These are phyloP conservation scores for Folsomia candida DNA, from an alignment of 2,888 invertebrate genomes.

Conservation along the genomic window DNA sequence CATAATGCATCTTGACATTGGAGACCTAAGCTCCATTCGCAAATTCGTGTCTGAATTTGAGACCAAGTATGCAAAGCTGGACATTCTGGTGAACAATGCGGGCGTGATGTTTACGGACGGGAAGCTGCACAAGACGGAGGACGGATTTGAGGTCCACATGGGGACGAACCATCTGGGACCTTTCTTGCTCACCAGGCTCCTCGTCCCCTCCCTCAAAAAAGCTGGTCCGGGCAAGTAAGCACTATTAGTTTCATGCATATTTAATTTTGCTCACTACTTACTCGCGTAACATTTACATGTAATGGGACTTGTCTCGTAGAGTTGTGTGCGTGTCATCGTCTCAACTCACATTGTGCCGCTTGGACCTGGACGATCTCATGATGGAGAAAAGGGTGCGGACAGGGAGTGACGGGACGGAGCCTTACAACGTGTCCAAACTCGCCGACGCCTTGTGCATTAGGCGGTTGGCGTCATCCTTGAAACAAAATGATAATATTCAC, in stretches of 20 bases:
- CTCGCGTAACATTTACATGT: neutral
- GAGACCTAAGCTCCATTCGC: constrained; percentile 54
- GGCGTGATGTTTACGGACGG: constrained; percentile 51
- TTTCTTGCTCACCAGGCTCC: constrained; percentile 56
- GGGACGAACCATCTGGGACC: constrained; percentile 56
- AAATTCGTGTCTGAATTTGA: constrained; percentile 54
- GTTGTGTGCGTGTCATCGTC: constrained; percentile 52
- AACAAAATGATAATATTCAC: constrained; percentile 37
- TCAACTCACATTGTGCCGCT: constrained; percentile 48
- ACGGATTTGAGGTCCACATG: constrained; percentile 55
- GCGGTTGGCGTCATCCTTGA: constrained; percentile 48
- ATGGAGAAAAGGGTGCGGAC: constrained; percentile 38
- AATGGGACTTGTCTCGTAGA: constrained; percentile 22
- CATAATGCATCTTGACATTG: constrained; percentile 54
- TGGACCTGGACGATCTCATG: constrained; percentile 50
- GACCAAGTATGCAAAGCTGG: constrained; percentile 51
- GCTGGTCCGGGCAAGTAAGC: constrained; percentile 48
- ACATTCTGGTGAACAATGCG: constrained; percentile 55
- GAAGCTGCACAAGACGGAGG: constrained; percentile 45
- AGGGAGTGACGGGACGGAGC: constrained; percentile 38
- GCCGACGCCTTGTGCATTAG: constrained; percentile 52
- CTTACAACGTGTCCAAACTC: constrained; percentile 52
- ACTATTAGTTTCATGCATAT: neutral
- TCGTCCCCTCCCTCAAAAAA: constrained; percentile 54
- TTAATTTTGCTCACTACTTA: neutral